Evolutionary conservation across 2,113 vertebrate species (phyloP).

Genomic region (zebrafish (Danio rerio)): DNA sequence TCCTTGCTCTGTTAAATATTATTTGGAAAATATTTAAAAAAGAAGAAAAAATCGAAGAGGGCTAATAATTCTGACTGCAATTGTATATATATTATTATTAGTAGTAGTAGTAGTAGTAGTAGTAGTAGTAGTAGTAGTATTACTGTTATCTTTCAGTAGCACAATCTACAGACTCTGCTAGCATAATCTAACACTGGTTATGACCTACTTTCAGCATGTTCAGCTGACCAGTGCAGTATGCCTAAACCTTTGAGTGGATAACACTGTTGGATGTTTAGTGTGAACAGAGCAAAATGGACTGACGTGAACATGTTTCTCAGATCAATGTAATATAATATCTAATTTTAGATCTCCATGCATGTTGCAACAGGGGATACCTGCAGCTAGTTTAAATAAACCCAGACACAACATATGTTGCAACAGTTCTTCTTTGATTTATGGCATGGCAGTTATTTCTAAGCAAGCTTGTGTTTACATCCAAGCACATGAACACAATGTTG

Average conservation of each 20-base stretch:
- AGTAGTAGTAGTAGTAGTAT: too few species aligned
- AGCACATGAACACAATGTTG: not conserved
- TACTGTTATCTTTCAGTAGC: not conserved
- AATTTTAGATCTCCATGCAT: not conserved
- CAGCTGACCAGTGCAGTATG: constrained; percentile 21
- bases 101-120: too few species aligned
- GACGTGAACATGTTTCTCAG: not conserved
- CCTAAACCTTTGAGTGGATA: constrained; percentile 37
- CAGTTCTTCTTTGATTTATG: not conserved
- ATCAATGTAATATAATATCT: not conserved
- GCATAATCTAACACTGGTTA: constrained; percentile 3
- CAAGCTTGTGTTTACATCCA: not conserved
- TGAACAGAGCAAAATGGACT: not conserved
- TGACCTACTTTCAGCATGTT: constrained; percentile 29
- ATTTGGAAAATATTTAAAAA: too few species aligned
- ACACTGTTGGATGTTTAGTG: constrained; percentile 12
- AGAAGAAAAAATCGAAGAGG: too few species aligned
- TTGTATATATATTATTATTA: too few species aligned
- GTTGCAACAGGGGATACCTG: not conserved
- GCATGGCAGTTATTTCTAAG: not conserved
- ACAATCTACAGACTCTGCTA: constrained; percentile 18
- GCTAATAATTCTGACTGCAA: too few species aligned
- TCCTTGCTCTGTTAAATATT: too few species aligned
- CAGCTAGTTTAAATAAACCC: not conserved
- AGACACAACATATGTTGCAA: not conserved